These are phyloP conservation scores for Mystacornis crossleyi DNA, from an alignment of 2,113 vertebrate species.

Conservation along the genomic window DNA sequence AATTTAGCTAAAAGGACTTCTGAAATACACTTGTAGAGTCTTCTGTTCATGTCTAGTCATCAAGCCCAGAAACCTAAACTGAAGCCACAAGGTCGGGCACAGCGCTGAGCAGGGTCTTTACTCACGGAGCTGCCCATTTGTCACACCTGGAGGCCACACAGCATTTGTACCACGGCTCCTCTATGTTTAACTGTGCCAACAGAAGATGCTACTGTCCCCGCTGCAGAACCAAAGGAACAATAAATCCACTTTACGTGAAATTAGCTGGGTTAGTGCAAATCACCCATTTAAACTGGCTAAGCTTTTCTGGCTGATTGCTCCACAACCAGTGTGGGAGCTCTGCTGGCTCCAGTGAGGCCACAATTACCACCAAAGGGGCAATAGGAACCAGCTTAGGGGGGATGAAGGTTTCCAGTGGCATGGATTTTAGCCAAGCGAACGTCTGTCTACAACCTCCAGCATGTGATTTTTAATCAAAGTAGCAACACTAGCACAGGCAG, in stretches of 20 bases:
- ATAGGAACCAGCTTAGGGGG: neutral
- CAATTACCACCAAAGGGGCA: neutral
- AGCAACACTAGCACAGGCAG: neutral
- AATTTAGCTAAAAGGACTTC: neutral
- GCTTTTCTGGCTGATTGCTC: conserved; percentile 26
- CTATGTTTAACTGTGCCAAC: neutral
- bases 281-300: neutral
- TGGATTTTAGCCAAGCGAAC: neutral
- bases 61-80: neutral
- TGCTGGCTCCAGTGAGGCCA: neutral
- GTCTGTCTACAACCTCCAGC: neutral
- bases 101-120: neutral
- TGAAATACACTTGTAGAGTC: neutral
- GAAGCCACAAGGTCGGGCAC: neutral
- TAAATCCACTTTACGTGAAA: neutral
- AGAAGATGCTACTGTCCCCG: neutral
- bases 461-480: conserved; percentile 28
- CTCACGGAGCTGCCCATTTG: neutral
- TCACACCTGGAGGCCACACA: neutral
- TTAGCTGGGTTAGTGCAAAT: conserved; percentile 26
- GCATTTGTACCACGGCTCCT: neutral
- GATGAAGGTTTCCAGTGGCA: neutral
- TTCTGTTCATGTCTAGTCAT: neutral
- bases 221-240: neutral
- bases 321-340: neutral